phyloP scores from a whole-genome alignment of 2,113 vertebrate species.

The Ctenomys sociabilis region DNA sequence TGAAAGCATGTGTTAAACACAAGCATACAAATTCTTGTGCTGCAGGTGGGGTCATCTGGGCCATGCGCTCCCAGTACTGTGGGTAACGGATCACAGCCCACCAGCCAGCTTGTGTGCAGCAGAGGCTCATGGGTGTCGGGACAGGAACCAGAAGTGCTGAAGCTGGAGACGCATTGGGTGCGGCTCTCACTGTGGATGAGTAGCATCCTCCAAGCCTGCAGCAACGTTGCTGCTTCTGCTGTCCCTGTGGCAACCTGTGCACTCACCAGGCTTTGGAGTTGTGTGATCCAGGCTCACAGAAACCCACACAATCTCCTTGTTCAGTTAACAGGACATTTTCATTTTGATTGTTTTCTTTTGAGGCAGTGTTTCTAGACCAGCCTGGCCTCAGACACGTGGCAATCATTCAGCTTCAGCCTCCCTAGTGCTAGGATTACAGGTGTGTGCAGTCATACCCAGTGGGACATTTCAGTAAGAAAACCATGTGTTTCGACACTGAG shows the following conservation, averaged over 20 bases:
- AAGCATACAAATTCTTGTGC: neutral
- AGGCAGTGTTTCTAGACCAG: neutral
- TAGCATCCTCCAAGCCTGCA: neutral
- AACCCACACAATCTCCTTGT: neutral
- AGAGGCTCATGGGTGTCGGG: neutral
- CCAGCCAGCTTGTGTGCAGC: fast-evolving
- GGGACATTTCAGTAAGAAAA: neutral
- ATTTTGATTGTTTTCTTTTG: neutral
- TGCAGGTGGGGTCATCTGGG: neutral
- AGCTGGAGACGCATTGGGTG: too few species aligned
- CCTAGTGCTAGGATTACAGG: neutral
- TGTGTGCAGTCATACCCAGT: neutral
- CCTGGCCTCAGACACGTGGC: neutral
- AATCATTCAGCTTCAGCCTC: neutral
- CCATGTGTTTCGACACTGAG: neutral
- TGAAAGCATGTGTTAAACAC: neutral
- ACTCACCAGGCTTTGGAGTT: too few species aligned
- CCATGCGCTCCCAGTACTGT: neutral
- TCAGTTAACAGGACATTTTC: neutral
- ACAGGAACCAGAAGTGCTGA: neutral
- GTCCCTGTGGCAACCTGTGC: neutral
- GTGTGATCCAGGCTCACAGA: neutral
- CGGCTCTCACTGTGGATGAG: neutral
- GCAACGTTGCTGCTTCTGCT: neutral
- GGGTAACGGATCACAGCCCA: neutral